Base-by-base conservation (phyloP, 2,888 invertebrate genomes). In the Sarcophaga caerulescens region DNA sequence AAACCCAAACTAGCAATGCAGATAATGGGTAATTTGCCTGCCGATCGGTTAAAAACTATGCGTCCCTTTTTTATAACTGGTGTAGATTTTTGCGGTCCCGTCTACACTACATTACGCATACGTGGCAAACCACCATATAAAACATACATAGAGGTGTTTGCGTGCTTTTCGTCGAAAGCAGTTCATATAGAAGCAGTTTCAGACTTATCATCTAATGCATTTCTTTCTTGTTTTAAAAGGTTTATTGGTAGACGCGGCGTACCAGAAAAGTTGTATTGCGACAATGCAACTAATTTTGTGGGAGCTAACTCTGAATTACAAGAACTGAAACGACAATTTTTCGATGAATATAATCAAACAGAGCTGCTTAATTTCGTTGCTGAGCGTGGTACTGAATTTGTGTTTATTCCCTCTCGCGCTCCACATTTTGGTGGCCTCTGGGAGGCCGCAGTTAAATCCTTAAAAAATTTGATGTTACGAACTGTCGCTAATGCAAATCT, bases 371-470 rank as follows among this genome's bases (percentile, higher is more conserved):
- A 69, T 68, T 78, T 68, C 73, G 62, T 73, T n/a, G 47, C 78
- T 45, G 73, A 68, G 52, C 44, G 63, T 14, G 77, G 66, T 21
- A 65, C 63, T n/a, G 57, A 74, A 11, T 79, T 82, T 44, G 52
- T 47, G 14, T 85, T 79, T 77, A 87, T 87, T 23, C 84, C 75
- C 10, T 85, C 84, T n/a, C 77, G 85, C 21, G 77, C 85, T 63
- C 86, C 88, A 17, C 87, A 88, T 68, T 88, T 87, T 60, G 83
- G 85, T 11, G 86, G 82, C n/a, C 21, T 75, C 14, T 75, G 74
- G 74, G 76, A 76, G 12, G 76, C 59, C 12, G 76, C 81, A 25
- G 75, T 81, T 11, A 88, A 81, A 19, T 73, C 82, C 0, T 63
- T 81, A 12, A 84, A 85, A n/a, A 73, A 69, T 6, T 80, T 85